These are phyloP conservation scores for Scartelaos histophorus DNA, from an alignment of 2,113 vertebrate genomes.

Conservation along the genomic window DNA sequence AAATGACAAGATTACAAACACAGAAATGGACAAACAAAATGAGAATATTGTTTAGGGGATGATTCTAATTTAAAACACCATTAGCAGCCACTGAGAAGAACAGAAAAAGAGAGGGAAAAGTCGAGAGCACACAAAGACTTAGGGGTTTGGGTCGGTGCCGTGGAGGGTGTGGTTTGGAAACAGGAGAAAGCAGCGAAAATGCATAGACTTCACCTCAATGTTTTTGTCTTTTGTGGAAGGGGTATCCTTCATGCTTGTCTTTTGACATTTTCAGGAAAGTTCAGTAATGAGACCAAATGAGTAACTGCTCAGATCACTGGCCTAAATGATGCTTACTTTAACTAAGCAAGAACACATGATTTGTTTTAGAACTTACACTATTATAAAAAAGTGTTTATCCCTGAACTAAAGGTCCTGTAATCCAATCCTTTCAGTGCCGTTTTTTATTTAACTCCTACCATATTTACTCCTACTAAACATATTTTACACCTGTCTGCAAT, in stretches of 20 bases:
- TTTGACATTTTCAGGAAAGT: neutral
- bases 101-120: conserved; percentile 50
- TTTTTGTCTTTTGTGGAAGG: conserved; percentile 55
- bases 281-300: neutral
- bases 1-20: conserved; percentile 26
- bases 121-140: conserved; percentile 57
- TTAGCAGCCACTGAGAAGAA: conserved; percentile 27
- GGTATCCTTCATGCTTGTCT: conserved; percentile 24
- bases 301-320: too few species aligned
- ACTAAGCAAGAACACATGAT: neutral
- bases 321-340: neutral
- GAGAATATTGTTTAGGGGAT: conserved; percentile 26
- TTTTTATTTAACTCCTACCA: too few species aligned
- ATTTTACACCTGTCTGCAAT: neutral
- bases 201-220: conserved; percentile 57
- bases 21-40: conserved; percentile 22
- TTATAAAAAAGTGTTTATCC: neutral
- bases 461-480: neutral
- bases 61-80: conserved; percentile 15
- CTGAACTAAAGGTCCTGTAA: neutral
- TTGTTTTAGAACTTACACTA: neutral
- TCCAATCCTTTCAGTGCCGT: too few species aligned
- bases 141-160: conserved; percentile 64
- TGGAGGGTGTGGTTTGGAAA: conserved; percentile 71
- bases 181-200: conserved; percentile 51